phyloP scores from a whole-genome alignment of 1,140 invertebrate species.

The Oryctes rhinoceros region DNA sequence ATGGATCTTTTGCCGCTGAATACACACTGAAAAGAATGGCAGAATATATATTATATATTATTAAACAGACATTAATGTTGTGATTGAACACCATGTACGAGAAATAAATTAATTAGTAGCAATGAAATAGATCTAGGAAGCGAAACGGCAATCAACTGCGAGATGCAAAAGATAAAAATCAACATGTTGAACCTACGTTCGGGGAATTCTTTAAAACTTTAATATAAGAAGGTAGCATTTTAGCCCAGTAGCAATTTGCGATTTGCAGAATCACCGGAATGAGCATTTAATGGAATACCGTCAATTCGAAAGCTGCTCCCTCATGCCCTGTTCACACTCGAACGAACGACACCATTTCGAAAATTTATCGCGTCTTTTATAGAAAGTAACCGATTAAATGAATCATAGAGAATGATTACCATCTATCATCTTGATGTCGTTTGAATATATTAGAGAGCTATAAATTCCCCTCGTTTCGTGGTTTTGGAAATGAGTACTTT shows the following conservation, averaged over 20 bases:
- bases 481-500: no score
- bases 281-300: conserved; percentile 32
- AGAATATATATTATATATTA: no score
- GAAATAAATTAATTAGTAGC: no score
- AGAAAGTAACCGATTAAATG: conserved; percentile 28
- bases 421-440: conserved; percentile 27
- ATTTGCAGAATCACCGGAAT: conserved; percentile 19
- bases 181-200: background rate
- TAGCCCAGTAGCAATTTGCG: conserved; percentile 1
- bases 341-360: conserved; percentile 27
- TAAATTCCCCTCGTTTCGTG: background rate
- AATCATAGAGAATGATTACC: conserved; percentile 32
- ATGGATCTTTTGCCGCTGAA: no score
- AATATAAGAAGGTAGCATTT: conserved; percentile 11
- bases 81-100: no score
- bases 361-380: conserved; percentile 28
- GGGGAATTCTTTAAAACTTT: conserved; percentile 16
- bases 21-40: no score
- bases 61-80: no score
- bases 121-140: background rate
- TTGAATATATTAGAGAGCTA: conserved; percentile 11
- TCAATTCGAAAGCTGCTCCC: background rate
- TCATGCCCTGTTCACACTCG: background rate
- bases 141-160: background rate
- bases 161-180: background rate